Evolutionary conservation across 2,888 invertebrate species (phyloP).

Genomic region (Chydorus sphaericus): DNA sequence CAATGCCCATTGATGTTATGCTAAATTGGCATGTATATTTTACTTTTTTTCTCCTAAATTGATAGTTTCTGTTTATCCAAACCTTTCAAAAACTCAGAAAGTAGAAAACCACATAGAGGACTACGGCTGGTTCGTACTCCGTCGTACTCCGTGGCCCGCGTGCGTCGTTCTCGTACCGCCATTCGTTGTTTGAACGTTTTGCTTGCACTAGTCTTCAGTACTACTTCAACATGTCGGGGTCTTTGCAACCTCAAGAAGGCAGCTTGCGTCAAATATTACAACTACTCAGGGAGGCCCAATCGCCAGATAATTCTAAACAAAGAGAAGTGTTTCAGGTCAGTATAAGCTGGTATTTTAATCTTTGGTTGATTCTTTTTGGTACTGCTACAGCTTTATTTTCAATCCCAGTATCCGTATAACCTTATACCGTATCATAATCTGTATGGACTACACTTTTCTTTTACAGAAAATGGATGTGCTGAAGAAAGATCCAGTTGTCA

Average conservation of each 20-base stretch:
- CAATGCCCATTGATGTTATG: too few species aligned
- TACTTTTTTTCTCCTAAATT: too few species aligned
- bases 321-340: constrained; percentile 85
- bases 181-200: too few species aligned
- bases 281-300: constrained; percentile 94
- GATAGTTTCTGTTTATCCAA: too few species aligned
- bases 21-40: too few species aligned
- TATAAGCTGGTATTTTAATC: not conserved
- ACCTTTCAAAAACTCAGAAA: too few species aligned
- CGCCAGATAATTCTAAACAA: constrained; percentile 91
- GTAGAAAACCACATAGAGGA: too few species aligned
- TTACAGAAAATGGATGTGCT: constrained; percentile 91
- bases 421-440: not conserved
- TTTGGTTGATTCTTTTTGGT: too few species aligned
- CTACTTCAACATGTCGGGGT: constrained; percentile 9
- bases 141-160: too few species aligned
- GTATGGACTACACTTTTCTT: not conserved
- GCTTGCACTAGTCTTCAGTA: too few species aligned
- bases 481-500: constrained; percentile 95
- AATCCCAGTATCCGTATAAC: constrained; percentile 3
- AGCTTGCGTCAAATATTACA: constrained; percentile 93
- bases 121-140: too few species aligned
- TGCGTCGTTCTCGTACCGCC: too few species aligned
- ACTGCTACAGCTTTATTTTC: not conserved
- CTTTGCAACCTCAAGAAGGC: constrained; percentile 95